Evolutionary conservation across 2,113 vertebrate species (phyloP).

Genomic region (Ancistrus triradiatus): DNA sequence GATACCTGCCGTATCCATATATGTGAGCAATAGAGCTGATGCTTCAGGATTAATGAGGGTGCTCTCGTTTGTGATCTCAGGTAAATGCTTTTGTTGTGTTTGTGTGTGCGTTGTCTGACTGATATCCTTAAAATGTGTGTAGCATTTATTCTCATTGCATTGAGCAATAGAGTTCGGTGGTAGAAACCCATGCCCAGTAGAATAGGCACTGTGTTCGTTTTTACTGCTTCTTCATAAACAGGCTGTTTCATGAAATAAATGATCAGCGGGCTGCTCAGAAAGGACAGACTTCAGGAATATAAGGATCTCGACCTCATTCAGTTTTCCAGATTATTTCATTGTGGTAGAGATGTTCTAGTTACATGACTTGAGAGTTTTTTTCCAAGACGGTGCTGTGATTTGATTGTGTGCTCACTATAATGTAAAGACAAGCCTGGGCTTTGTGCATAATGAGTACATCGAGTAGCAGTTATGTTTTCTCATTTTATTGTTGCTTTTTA

Average conservation of each 20-base stretch:
- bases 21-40: conserved; percentile 12
- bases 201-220: neutral
- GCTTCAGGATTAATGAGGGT: conserved; percentile 34
- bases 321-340: conserved; percentile 33
- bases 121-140: neutral
- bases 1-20: conserved; percentile 14
- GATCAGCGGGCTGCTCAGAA: neutral
- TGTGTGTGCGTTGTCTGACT: neutral
- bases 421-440: conserved; percentile 2
- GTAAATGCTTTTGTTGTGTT: conserved; percentile 33
- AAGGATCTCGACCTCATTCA: too few species aligned
- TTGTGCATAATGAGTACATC: conserved; percentile 2
- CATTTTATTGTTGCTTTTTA: neutral
- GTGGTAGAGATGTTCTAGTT: conserved; percentile 19
- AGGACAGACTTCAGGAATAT: neutral
- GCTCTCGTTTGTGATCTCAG: conserved; percentile 33
- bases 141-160: conserved; percentile 10
- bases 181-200: neutral
- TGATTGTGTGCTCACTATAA: neutral
- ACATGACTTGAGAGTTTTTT: conserved; percentile 5
- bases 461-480: conserved; percentile 3
- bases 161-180: conserved; percentile 34
- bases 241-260: neutral
- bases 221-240: too few species aligned
- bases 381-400: conserved; percentile 24